Percentiles rank a stretch among this genome's conserved stretches.
These are phyloP conservation scores for Clarias gariepinus DNA, from an alignment of 2,113 vertebrate species.

Conservation along the genomic window DNA sequence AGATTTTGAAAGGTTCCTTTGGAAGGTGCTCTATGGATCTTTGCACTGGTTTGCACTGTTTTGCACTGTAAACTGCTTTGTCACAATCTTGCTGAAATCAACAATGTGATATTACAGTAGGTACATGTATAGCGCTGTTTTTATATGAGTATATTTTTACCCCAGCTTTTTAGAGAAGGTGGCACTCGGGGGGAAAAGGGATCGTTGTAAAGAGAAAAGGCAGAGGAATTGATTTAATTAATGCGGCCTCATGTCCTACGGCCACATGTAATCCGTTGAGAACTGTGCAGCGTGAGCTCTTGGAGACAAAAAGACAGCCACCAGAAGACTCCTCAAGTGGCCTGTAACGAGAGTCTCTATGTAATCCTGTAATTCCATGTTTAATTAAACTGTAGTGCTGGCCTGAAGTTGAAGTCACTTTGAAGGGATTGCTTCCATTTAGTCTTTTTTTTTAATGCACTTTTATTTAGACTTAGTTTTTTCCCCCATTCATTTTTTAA, in stretches of 20 bases:
- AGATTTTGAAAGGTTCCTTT: slow-evolving; percentile 58
- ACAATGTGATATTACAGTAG: slow-evolving; percentile 57
- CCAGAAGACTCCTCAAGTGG: slow-evolving; percentile 71
- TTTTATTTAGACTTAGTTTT: slow-evolving; percentile 40
- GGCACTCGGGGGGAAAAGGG: slow-evolving; percentile 56
- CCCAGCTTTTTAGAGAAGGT: slow-evolving; percentile 37
- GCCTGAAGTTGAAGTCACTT: slow-evolving; percentile 65
- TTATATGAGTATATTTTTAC: slow-evolving; percentile 48
- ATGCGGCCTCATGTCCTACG: slow-evolving; percentile 73
- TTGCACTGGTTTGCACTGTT: too few species aligned
- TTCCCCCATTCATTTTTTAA: background rate
- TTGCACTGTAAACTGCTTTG: slow-evolving; percentile 69
- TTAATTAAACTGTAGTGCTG: slow-evolving; percentile 76
- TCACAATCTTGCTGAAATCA: slow-evolving; percentile 57
- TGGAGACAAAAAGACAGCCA: slow-evolving; percentile 70
- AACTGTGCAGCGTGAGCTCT: slow-evolving; percentile 68
- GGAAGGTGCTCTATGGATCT: slow-evolving; percentile 63
- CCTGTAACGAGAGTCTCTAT: slow-evolving; percentile 69
- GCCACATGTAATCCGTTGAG: slow-evolving; percentile 73
- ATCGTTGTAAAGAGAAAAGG: slow-evolving; percentile 59
- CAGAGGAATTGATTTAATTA: slow-evolving; percentile 77
- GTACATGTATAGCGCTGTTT: slow-evolving; percentile 45
- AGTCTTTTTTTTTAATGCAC: slow-evolving; percentile 27
- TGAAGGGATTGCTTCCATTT: slow-evolving; percentile 60
- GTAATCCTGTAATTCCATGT: slow-evolving; percentile 82